Evolutionary conservation across 1,140 invertebrate genomes (phyloP).

Genomic region (Manduca sexta): DNA sequence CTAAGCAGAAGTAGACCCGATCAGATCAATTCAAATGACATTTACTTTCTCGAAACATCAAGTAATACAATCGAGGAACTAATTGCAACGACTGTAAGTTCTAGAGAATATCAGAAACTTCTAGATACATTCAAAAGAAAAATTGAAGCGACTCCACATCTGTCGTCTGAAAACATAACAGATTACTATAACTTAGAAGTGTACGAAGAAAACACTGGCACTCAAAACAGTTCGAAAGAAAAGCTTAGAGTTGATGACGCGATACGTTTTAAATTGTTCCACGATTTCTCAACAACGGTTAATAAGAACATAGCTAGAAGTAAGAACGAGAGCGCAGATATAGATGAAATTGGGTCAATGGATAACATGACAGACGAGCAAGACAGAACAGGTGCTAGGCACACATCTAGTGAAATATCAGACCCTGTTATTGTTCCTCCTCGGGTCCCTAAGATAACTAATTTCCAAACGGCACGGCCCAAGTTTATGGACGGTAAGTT

Average conservation of each 20-base stretch:
- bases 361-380: background rate
- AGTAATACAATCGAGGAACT: background rate
- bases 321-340: background rate
- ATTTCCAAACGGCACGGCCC: constrained; percentile 25
- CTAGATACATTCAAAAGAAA: constrained; percentile 52
- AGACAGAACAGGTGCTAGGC: constrained; percentile 16
- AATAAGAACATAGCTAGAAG: constrained; percentile 20
- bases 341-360: constrained; percentile 1
- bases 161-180: too few relatives aligned
- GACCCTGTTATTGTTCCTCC: constrained; percentile 8
- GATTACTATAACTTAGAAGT: background rate
- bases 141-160: too few relatives aligned
- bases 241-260: constrained; percentile 53
- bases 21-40: constrained; percentile 2
- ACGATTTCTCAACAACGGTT: constrained; percentile 51
- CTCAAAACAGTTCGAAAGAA: constrained; percentile 36
- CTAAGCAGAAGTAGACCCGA: background rate
- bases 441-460: constrained; percentile 26
- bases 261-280: constrained; percentile 47
- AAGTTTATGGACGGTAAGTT: constrained; percentile 35
- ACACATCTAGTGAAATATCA: constrained; percentile 25
- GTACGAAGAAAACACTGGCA: constrained; percentile 1
- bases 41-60: constrained; percentile 3
- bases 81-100: constrained; percentile 3
- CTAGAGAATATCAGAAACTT: constrained; percentile 35